phyloP scores from a whole-genome alignment of 1,140 invertebrate species.

The Pinna nobilis region DNA sequence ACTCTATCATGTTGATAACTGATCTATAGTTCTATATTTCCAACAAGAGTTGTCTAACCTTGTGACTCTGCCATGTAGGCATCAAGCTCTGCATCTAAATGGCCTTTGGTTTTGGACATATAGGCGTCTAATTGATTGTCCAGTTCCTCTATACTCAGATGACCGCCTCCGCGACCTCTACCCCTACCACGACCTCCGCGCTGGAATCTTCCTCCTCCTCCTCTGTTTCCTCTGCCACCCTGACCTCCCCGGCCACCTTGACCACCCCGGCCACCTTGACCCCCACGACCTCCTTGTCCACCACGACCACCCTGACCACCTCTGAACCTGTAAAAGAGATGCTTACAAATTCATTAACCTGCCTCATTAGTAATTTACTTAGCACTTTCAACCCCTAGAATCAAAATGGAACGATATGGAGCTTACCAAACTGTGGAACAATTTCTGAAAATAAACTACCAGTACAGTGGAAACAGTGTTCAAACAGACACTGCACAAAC shows the following conservation, averaged over 20 bases:
- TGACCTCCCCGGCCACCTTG: constrained; percentile 9
- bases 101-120: constrained; percentile 77
- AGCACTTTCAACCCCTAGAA: too few relatives aligned
- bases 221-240: constrained; percentile 31
- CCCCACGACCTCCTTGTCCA: neutral
- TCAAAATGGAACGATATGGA: too few relatives aligned
- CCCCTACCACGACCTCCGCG: constrained; percentile 20
- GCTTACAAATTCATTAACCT: too few relatives aligned
- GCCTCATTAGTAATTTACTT: too few relatives aligned
- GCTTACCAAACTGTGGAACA: too few relatives aligned
- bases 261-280: too few relatives aligned
- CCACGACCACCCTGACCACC: constrained; percentile 15
- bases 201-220: constrained; percentile 44
- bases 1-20: too few relatives aligned
- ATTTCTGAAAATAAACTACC: too few relatives aligned
- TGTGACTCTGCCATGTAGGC: constrained; percentile 55
- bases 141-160: constrained; percentile 76
- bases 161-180: constrained; percentile 28
- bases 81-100: constrained; percentile 74
- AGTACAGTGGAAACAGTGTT: too few relatives aligned
- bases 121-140: constrained; percentile 79
- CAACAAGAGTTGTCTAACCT: neutral
- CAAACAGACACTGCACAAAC: too few relatives aligned
- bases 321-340: too few relatives aligned
- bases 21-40: too few relatives aligned